These are phyloP conservation scores for human (Homo sapiens) DNA, from an alignment of 2,113 vertebrate species.

Conservation along the genomic window GRCh38 chr20:34766001-34766500, in stretches of 20 bases:
- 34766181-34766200: neutral
- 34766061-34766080: conserved; percentile 42
- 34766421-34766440: no score
- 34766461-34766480: no score
- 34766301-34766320: neutral
- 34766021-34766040: neutral
- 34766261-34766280: conserved; percentile 22
- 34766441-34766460: no score
- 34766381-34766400: no score
- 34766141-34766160: conserved; percentile 26
- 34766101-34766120: conserved; percentile 4
- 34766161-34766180: conserved; percentile 34
- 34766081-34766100: neutral
- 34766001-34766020: conserved; percentile 47
- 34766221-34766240: conserved; percentile 15
- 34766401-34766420: no score
- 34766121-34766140: conserved; percentile 31
- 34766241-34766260: conserved; percentile 22
- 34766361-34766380: no score
- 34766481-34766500: no score
- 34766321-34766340: neutral
- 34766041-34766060: conserved; percentile 7
- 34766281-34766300: conserved; percentile 26
- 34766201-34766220: conserved; percentile 41
- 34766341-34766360: no score